phyloP scores from a whole-genome alignment of 1,140 invertebrate species.

The Drosophila bocki region DNA sequence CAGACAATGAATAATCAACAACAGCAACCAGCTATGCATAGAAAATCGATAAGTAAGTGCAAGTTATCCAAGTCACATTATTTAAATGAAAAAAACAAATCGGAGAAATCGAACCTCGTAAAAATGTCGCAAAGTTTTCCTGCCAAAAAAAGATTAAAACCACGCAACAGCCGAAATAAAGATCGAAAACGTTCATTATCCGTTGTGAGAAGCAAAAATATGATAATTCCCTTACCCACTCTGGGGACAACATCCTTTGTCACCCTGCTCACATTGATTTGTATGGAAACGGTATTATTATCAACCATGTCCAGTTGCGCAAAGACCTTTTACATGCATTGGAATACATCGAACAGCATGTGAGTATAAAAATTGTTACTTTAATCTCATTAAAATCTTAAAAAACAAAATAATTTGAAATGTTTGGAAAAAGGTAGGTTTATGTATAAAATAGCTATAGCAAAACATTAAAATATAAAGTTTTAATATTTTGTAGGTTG shows the following conservation, averaged over 20 bases:
- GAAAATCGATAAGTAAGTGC: constrained; percentile 66
- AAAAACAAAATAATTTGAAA: not conserved
- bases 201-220: constrained; percentile 41
- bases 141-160: not conserved
- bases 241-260: constrained; percentile 87
- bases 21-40: constrained; percentile 58
- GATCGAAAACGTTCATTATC: constrained; percentile 8
- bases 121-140: constrained; percentile 2
- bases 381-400: not conserved
- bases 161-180: constrained; percentile 3
- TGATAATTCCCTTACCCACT: constrained; percentile 73
- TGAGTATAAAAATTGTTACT: constrained; percentile 85
- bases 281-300: constrained; percentile 91
- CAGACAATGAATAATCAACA: constrained; percentile 25
- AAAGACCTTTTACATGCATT: constrained; percentile 93
- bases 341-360: constrained; percentile 94
- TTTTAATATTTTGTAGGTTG: too few relatives aligned
- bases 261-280: constrained; percentile 90
- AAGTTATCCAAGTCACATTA: constrained; percentile 23
- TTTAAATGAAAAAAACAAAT: not conserved
- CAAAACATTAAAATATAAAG: not conserved
- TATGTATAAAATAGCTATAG: too few relatives aligned
- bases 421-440: not conserved
- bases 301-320: constrained; percentile 91
- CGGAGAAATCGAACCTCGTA: not conserved